These are phyloP conservation scores for Xenops minutus DNA, from an alignment of 2,797 vertebrate genomes.

Conservation along the genomic window DNA sequence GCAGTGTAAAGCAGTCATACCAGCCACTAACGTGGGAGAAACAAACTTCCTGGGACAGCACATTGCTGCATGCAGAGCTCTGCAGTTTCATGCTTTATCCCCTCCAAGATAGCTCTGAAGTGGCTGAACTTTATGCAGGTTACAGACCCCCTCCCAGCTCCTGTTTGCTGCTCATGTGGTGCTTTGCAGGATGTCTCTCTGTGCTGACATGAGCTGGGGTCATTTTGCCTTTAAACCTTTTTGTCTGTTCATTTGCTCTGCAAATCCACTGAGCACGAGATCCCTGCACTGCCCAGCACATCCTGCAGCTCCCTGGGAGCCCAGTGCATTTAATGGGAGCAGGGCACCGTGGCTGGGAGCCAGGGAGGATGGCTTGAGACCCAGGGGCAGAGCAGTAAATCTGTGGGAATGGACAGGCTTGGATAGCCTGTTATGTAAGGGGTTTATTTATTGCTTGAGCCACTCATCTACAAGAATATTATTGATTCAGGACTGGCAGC, in stretches of 20 bases:
- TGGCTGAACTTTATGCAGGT: not conserved
- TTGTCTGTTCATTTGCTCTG: not conserved
- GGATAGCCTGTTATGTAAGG: conserved; percentile 44
- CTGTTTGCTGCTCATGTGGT: not conserved
- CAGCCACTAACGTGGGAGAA: not conserved
- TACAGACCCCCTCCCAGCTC: not conserved
- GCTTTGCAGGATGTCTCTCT: not conserved
- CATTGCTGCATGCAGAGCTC: not conserved
- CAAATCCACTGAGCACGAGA: rapidly evolving
- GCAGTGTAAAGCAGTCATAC: not conserved
- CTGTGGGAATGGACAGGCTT: not conserved
- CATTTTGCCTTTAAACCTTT: not conserved
- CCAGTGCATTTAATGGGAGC: not conserved
- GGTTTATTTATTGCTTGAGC: conserved; percentile 45
- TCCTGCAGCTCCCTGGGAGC: not conserved
- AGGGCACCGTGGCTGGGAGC: not conserved
- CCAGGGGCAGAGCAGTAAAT: not conserved
- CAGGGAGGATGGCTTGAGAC: not conserved
- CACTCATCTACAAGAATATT: conserved; percentile 48
- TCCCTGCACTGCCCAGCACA: not conserved
- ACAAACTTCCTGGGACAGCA: not conserved
- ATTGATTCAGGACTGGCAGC: conserved; percentile 48
- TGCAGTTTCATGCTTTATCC: not conserved
- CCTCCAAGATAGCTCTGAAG: not conserved
- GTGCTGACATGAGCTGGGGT: not conserved